Evolutionary conservation across 1,140 invertebrate species (phyloP).

Genomic region (Ctenoplectra terminalis): DNA sequence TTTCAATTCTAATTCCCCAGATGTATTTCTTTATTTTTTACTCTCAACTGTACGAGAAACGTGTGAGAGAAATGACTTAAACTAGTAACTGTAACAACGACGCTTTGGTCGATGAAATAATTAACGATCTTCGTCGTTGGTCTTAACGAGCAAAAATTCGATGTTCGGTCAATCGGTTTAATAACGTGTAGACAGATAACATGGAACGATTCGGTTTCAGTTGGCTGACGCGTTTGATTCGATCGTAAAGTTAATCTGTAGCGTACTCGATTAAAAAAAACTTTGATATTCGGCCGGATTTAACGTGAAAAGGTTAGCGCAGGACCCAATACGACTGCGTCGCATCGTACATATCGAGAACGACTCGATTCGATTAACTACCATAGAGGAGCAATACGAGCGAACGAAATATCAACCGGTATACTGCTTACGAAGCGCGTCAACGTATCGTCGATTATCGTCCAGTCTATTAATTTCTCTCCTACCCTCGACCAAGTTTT

Average conservation of each 20-base stretch:
- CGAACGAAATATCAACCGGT: constrained; percentile 21
- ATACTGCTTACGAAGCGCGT: not conserved
- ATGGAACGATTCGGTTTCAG: not conserved
- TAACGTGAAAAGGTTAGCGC: constrained; percentile 30
- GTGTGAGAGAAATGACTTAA: no score
- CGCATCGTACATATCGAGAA: constrained; percentile 28
- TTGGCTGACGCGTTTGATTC: not conserved
- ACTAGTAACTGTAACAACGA: not conserved
- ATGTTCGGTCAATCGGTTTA: not conserved
- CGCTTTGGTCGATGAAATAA: not conserved
- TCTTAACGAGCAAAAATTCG: not conserved
- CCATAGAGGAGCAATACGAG: not conserved
- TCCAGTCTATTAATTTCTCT: constrained; percentile 49
- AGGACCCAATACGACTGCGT: no score
- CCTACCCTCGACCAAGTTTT: not conserved
- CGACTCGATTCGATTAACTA: constrained; percentile 51
- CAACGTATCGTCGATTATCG: constrained; percentile 31
- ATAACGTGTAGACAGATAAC: not conserved
- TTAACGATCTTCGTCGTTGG: not conserved
- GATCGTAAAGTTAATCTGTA: constrained; percentile 32
- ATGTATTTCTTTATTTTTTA: not conserved
- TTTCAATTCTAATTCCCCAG: not conserved
- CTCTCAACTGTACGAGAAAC: not conserved
- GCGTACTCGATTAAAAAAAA: constrained; percentile 14
- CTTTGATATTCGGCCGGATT: not conserved